Base-by-base conservation (phyloP, 1,140 invertebrate genomes). In the Diachasma alloeum region DNA sequence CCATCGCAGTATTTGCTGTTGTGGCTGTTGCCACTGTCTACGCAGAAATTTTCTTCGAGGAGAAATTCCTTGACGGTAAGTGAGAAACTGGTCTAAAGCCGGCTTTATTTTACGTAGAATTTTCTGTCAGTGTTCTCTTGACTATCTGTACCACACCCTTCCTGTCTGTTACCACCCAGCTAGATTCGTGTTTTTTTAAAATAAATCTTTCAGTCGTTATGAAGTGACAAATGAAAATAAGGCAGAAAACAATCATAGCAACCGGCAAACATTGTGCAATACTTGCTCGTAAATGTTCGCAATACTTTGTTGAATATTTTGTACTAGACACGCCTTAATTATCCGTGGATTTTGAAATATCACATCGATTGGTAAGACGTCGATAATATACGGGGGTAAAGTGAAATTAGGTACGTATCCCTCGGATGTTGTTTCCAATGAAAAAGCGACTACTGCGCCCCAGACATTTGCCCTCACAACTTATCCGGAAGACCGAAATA, bases 11-110 rank as follows among this genome's bases (percentile, higher is more conserved):
- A 83, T 85, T 91, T 83, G 88, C 91, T 83, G 84, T 92, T 80
- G 83, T 92, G 86, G 87, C 88, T 82, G 83, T 91, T 80, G 89
- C 87, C 37, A 48, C 83, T 56, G 89, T 83, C 11, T 78, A 77
- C 24, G 91, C 89, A 36, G 92, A 94, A 79, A 90, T 94, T 66
- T 93, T 91, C 87, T 91, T 93, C 77, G 92, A 95, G 80, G 94
- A 95, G 85, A 94, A 93, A 80, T 95, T 95, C 86, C 83, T 82
- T n/a, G 94, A 95, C 87, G 93, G 94, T 95, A 90, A 93, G 92
- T 91, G 8, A 37, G 76, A 74, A 15, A 71, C 59, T 2, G 31
- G 53, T 69, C 76, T 11, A 74, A 75, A 75, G 69, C 63, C 46
- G 73, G 22, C 44, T 19, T 53, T 37, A 66, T 24, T 39, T 19